Percentiles rank a stretch among this genome's conserved stretches.
These are phyloP conservation scores for Cavia porcellus DNA, from an alignment of 2,113 vertebrate species.

Conservation along the genomic window DNA sequence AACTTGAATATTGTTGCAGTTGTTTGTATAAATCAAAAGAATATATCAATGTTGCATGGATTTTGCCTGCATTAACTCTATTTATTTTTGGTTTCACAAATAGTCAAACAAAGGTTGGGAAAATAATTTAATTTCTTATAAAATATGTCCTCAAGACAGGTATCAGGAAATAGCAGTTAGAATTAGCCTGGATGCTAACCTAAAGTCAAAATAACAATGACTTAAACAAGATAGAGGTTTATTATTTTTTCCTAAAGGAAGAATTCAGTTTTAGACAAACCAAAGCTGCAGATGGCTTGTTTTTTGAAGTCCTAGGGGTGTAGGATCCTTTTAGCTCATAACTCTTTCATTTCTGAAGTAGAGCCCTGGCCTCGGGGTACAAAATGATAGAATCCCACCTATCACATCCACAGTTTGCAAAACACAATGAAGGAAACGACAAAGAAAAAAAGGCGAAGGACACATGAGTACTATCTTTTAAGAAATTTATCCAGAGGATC, in stretches of 20 bases:
- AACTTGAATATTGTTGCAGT: not conserved
- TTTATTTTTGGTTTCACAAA: conserved; percentile 23
- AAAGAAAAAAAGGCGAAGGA: not conserved
- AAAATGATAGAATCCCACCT: not conserved
- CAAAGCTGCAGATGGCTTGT: not conserved
- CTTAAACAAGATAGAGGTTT: not conserved
- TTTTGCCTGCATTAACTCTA: not conserved
- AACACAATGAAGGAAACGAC: not conserved
- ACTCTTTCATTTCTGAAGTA: not conserved
- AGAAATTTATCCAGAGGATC: conserved; percentile 2
- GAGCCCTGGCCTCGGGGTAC: not conserved
- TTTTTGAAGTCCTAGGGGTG: not conserved
- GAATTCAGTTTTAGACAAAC: not conserved
- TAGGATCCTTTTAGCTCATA: not conserved
- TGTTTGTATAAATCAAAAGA: conserved; percentile 6
- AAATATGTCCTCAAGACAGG: conserved; percentile 23
- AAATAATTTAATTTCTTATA: conserved; percentile 18
- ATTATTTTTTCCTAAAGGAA: conserved; percentile 27
- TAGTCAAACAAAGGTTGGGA: not conserved
- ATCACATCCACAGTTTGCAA: not conserved
- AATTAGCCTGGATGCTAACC: not conserved
- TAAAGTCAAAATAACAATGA: conserved; percentile 26
- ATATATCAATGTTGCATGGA: not conserved
- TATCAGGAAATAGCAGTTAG: not conserved
- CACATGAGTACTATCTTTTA: not conserved